Base-by-base conservation (phyloP, 2,113 vertebrate species). In the Nothobranchius furzeri region DNA sequence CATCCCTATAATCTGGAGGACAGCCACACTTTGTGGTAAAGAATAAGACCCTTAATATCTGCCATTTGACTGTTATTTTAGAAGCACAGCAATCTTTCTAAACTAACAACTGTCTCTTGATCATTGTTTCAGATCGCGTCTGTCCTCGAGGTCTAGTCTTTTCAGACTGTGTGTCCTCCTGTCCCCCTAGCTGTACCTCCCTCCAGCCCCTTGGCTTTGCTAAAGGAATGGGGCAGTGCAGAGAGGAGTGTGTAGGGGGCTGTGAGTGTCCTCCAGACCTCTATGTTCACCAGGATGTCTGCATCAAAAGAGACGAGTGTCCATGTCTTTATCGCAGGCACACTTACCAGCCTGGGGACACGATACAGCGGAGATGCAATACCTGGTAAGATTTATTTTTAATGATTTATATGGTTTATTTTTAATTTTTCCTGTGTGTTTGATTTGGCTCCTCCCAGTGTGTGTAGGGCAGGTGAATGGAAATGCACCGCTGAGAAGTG, bases 91-190 rank as follows among this genome's bases (percentile, higher is more conserved):
- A 30, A 2, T 30, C 30, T 4, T 30, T 4, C 30, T 30, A 3
- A 30, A 30, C 30, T 30, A 30, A 30, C 30, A 30, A 30, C 30
- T 30, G 37, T 40, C 6, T 40, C 37, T 9, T 40, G 37, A 45
- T 17, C 0, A 25, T 12, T 79, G 15, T 74, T 43, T 43, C 87
- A 98, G 97, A 90, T 73, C 94, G 88, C 3, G 69, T 50, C 1
- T 98, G 96, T 49, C 81, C 73, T 0, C 51, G 67, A 0, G 94
- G 92, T 1, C 93, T 94, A 85, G 76, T 86, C 4, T 97, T 95
- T 76, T 95, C 93, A 0, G 96, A 97, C 86, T 98, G 96, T 0
- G 69, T 95, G 67, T 96, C 94, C 0, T 91, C 93, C 10, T 97
- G 97, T 69, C 94, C 95, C 0, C 86, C 92, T 49, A 94, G 83